Conservation (phyloP, 2,797 vertebrate genomes). For the Pristis pectinata region DNA sequence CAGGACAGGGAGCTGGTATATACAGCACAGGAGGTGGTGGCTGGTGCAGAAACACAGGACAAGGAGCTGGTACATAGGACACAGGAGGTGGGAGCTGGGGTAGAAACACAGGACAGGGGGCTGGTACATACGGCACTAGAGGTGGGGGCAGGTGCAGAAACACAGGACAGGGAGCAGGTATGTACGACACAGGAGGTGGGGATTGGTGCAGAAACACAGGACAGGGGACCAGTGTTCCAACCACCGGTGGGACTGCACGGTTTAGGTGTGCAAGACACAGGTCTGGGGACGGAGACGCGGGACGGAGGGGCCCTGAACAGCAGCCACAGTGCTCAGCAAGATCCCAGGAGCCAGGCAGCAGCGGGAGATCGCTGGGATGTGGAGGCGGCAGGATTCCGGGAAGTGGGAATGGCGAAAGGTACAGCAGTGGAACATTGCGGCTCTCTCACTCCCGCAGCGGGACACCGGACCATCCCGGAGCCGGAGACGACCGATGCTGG, state of each 20-base stretch:
- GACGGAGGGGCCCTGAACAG: no score
- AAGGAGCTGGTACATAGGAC: neutral
- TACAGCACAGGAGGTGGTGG: no score
- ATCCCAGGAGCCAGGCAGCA: neutral
- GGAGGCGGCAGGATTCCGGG: no score
- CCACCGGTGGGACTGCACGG: neutral
- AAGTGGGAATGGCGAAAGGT: no score
- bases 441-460: no score
- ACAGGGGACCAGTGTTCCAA: neutral
- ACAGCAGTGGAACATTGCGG: no score
- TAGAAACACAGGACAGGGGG: neutral
- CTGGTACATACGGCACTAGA: neutral
- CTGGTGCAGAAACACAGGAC: neutral
- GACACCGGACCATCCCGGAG: no score
- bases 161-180: neutral
- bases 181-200: neutral
- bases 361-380: no score
- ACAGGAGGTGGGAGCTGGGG: slow-evolving; percentile 39
- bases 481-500: no score
- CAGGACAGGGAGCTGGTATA: no score
- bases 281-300: no score
- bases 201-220: neutral
- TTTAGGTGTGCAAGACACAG: neutral
- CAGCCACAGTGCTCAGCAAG: neutral
- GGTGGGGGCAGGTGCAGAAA: neutral